phyloP scores from a whole-genome alignment of 2,113 vertebrate genomes.

The Pygoscelis antarcticus region DNA sequence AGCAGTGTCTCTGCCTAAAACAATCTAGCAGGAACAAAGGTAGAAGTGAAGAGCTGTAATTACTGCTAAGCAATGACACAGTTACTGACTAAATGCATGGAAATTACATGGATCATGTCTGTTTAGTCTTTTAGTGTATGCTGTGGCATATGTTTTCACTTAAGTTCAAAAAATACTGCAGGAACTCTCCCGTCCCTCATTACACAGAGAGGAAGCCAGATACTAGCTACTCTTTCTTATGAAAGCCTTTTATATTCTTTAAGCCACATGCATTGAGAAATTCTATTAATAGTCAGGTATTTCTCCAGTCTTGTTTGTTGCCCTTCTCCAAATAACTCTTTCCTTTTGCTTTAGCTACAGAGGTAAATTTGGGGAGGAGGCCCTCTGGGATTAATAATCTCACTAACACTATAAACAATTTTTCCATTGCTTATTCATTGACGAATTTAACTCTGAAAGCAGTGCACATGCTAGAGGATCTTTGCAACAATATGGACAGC shows the following conservation, averaged over 20 bases:
- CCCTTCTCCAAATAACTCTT: conserved; percentile 45
- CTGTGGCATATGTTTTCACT: conserved; percentile 32
- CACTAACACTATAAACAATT: neutral
- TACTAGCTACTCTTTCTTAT: conserved; percentile 20
- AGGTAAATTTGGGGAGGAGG: conserved; percentile 43
- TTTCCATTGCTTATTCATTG: conserved; percentile 54
- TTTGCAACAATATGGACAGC: neutral
- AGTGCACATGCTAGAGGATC: neutral
- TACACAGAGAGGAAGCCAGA: conserved; percentile 24
- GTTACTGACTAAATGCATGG: neutral
- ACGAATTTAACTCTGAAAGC: conserved; percentile 28
- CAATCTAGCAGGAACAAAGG: neutral
- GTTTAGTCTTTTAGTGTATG: neutral
- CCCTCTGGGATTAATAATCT: conserved; percentile 47
- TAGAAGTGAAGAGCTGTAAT: neutral
- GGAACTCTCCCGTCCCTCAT: neutral
- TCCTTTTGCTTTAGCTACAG: conserved; percentile 46
- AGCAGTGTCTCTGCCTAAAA: neutral
- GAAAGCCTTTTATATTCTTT: conserved; percentile 32
- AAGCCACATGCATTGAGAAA: conserved; percentile 44
- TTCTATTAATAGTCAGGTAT: conserved; percentile 60
- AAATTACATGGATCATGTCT: neutral
- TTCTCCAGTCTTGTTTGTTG: conserved; percentile 34
- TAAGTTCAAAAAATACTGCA: neutral
- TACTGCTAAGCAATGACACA: neutral